Conservation (phyloP, 2,888 invertebrate species). For the Agrochola litura region DNA sequence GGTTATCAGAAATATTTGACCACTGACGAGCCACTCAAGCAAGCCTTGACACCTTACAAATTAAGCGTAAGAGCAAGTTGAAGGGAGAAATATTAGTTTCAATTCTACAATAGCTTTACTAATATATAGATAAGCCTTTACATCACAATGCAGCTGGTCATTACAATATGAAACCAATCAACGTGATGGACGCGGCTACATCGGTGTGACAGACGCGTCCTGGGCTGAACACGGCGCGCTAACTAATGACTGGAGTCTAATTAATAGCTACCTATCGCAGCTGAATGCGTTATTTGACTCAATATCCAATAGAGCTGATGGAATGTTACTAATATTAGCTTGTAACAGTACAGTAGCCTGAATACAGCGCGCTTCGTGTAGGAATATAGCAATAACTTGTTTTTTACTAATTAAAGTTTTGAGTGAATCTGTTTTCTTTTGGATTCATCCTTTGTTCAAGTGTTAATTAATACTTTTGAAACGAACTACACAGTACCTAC, state of each 20-base stretch:
- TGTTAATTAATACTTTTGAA: neutral
- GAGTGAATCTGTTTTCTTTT: neutral
- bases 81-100: slow-evolving; percentile 20
- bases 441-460: neutral
- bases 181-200: slow-evolving; percentile 77
- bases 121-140: slow-evolving; percentile 70
- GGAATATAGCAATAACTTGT: slow-evolving; percentile 1
- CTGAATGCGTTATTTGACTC: slow-evolving; percentile 71
- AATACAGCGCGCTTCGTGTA: slow-evolving; percentile 12
- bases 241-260: slow-evolving; percentile 81
- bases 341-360: slow-evolving; percentile 17
- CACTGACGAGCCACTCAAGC: neutral
- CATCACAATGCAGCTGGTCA: slow-evolving; percentile 76
- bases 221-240: slow-evolving; percentile 74
- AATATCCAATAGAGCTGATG: slow-evolving; percentile 53
- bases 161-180: slow-evolving; percentile 86
- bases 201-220: slow-evolving; percentile 72
- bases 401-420: neutral
- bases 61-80: neutral
- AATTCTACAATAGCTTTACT: slow-evolving; percentile 21
- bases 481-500: neutral
- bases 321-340: slow-evolving; percentile 30
- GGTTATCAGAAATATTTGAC: neutral
- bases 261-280: slow-evolving; percentile 78
- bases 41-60: slow-evolving; percentile 3